phyloP scores from a whole-genome alignment of 2,888 invertebrate species.

The Hydrotaea cyrtoneurina region DNA sequence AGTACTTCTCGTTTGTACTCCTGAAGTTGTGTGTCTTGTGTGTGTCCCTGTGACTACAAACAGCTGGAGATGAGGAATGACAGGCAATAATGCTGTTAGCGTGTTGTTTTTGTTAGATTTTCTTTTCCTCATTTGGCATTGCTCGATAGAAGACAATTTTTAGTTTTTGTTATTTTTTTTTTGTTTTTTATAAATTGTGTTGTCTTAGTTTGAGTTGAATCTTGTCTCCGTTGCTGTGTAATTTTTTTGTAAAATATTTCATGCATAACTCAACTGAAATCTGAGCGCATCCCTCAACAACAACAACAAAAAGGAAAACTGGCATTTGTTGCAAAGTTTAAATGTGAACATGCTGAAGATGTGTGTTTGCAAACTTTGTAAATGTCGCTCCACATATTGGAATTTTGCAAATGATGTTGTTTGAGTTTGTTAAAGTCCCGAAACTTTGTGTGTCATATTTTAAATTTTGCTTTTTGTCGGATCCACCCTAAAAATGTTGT shows the following conservation, averaged over 20 bases:
- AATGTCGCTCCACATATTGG: not conserved
- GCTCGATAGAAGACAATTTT: too few species aligned
- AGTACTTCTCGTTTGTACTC: not conserved
- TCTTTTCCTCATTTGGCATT: not conserved
- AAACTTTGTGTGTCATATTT: conserved; percentile 11
- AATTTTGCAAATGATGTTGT: not conserved
- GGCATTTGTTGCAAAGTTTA: not conserved
- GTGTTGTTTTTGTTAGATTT: conserved; percentile 43
- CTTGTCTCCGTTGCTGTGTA: too few species aligned
- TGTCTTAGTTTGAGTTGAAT: not conserved
- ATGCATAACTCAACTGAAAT: not conserved
- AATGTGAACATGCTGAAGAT: not conserved
- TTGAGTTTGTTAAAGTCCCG: not conserved
- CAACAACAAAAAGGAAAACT: not conserved
- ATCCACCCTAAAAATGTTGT: too few species aligned
- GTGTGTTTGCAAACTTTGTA: not conserved
- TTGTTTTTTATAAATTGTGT: not conserved
- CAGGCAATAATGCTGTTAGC: conserved; percentile 75
- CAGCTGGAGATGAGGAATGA: conserved; percentile 74
- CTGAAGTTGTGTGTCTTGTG: not conserved
- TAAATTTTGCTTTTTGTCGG: not conserved
- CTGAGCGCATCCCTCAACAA: not conserved
- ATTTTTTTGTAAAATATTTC: not conserved
- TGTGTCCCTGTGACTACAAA: conserved; percentile 2
- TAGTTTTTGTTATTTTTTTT: too few species aligned